phyloP scores from a whole-genome alignment of 2,797 vertebrate genomes.

The Gallinago solitaria region DNA sequence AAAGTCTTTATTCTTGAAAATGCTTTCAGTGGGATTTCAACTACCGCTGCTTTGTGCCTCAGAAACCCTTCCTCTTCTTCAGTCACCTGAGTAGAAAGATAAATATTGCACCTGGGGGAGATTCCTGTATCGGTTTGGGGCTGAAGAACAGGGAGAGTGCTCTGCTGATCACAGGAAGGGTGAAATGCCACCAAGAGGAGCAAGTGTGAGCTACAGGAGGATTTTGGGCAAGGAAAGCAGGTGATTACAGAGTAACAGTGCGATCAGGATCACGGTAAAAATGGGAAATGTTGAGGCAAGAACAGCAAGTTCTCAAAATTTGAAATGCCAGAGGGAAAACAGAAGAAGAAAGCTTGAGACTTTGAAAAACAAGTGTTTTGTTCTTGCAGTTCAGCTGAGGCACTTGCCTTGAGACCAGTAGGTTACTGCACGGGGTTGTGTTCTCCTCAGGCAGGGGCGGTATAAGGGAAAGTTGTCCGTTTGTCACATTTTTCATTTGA shows the following conservation, averaged over 20 bases:
- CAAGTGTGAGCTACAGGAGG: background rate
- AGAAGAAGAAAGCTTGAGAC: background rate
- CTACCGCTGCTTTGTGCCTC: background rate
- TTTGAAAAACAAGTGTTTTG: background rate
- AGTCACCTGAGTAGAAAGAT: background rate
- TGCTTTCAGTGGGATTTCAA: background rate
- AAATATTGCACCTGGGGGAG: background rate
- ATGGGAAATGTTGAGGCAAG: background rate
- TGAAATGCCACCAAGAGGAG: accelerated
- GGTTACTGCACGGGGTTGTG: accelerated
- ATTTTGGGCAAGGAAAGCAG: background rate
- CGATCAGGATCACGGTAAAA: background rate
- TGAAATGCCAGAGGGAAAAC: background rate
- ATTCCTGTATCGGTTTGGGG: background rate
- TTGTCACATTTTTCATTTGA: background rate
- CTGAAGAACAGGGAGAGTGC: background rate
- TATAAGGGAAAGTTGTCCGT: background rate
- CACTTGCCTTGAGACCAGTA: background rate
- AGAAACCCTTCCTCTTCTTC: background rate
- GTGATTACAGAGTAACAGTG: accelerated
- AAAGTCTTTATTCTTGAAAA: background rate
- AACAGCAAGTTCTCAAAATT: background rate
- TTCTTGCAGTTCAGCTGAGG: background rate
- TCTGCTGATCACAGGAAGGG: background rate
- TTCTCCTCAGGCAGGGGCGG: background rate